Base-by-base conservation (phyloP, 2,797 vertebrate genomes). In the Neosalanx taihuensis region DNA sequence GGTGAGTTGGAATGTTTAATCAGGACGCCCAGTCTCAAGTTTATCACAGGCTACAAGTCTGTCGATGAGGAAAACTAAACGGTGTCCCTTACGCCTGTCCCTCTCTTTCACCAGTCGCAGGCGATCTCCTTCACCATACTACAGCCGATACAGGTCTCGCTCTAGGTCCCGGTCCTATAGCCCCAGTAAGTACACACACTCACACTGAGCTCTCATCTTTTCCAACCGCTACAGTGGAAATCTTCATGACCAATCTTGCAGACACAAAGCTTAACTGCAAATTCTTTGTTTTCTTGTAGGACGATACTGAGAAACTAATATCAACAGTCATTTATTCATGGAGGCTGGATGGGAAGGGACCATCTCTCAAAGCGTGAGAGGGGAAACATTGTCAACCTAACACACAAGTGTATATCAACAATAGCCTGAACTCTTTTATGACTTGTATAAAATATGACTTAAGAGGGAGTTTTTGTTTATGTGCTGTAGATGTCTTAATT, bases 121-220 rank as follows among this genome's bases (percentile, higher is more conserved):
- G 85, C 93, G 94, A 85, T 97, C 96, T 53, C 95, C 95, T n/a
- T 98, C 96, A 12, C 96, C 95, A 13, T 96, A 97, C 75, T 96
- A 96, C 86, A 96, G 93, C 82, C 91, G 95, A 37, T 97, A 97
- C 83, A 93, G 96, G 86, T 97, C 95, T 31, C 92, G 94, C 67
- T 98, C 95, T 33, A 86, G 95, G 83, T 97, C 96, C 76, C 94
- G 94, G 81, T 98, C 96, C 41, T 96, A 97, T 83, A 97, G 95
- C 84, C 96, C 95, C 88, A 92, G 95, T 97, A 87, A 95, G 94
- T 93, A 77, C 79, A 17, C 75, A 73, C 51, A 6, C 51, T 1
- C 10, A 4, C 18, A 58, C 20, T 57, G 56, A 57, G 56, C 56
- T n/a, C 20, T 57, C n/a, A 57, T 57, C n/a, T 13, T 57, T 57